Conservation (phyloP, 2,888 invertebrate species). For the Halocaridina rubra region DNA sequence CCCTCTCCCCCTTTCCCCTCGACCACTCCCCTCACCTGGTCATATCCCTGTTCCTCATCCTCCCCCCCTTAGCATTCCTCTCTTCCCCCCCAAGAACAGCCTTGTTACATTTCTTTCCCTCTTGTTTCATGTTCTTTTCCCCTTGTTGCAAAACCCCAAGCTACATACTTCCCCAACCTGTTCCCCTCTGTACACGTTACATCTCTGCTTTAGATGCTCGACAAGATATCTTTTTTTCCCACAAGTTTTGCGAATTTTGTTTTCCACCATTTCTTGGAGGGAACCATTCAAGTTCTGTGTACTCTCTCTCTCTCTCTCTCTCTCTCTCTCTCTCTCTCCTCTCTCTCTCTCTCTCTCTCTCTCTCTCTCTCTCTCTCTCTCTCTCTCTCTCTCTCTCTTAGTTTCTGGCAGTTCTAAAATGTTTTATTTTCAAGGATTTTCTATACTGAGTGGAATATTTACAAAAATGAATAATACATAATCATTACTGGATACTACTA, state of each 20-base stretch:
- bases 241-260: background rate
- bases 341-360: background rate
- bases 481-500: no score
- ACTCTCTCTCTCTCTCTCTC: background rate
- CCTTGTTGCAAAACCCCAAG: background rate
- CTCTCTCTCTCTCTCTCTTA: conserved; percentile 17
- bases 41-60: background rate
- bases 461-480: no score
- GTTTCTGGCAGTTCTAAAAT: no score
- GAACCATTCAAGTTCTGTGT: background rate
- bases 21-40: background rate
- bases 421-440: no score
- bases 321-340: background rate
- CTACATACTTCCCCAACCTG: background rate
- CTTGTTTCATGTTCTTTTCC: background rate
- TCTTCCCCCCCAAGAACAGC: background rate
- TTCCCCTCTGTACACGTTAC: background rate
- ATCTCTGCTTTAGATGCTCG: background rate
- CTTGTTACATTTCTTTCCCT: background rate
- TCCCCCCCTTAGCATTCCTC: background rate
- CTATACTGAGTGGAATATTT: no score
- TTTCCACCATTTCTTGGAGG: background rate
- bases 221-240: background rate
- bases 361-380: background rate
- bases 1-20: background rate